phyloP scores from a whole-genome alignment of 2,888 invertebrate genomes.

The Ophion ventricosus region DNA sequence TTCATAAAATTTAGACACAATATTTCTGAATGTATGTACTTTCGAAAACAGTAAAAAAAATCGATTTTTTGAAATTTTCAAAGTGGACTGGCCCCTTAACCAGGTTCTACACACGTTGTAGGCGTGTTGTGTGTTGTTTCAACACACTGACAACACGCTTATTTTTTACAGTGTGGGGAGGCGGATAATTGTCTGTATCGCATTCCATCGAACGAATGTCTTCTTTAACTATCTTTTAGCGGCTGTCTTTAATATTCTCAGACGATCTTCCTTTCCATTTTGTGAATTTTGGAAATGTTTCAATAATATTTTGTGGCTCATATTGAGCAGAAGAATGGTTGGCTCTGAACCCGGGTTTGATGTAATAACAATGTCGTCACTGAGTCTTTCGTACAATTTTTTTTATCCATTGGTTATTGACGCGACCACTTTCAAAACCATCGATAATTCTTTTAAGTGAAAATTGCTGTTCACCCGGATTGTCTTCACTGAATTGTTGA shows the following conservation, averaged over 20 bases:
- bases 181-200: not conserved
- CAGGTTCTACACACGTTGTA: no score
- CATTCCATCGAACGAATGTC: conserved; percentile 27
- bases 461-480: conserved; percentile 35
- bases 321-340: conserved; percentile 20
- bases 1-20: no score
- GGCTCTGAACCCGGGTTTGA: conserved; percentile 21
- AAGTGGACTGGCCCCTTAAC: no score
- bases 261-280: not conserved
- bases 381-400: conserved; percentile 35
- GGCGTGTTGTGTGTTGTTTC: no score
- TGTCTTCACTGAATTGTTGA: conserved; percentile 18
- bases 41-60: no score
- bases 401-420: conserved; percentile 19
- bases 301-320: conserved; percentile 14
- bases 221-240: conserved; percentile 20
- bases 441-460: conserved; percentile 23
- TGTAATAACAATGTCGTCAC: conserved; percentile 6
- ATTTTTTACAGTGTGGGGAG: no score
- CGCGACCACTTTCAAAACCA: not conserved
- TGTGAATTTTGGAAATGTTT: conserved; percentile 23
- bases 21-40: no score
- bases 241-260: conserved; percentile 17
- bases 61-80: no score
- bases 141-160: no score